A percentile compares a stretch with the other conserved stretches of the same genome.
These are phyloP conservation scores for Drosophila trichaetosa DNA, from an alignment of 2,888 invertebrate genomes.

Conservation along the genomic window DNA sequence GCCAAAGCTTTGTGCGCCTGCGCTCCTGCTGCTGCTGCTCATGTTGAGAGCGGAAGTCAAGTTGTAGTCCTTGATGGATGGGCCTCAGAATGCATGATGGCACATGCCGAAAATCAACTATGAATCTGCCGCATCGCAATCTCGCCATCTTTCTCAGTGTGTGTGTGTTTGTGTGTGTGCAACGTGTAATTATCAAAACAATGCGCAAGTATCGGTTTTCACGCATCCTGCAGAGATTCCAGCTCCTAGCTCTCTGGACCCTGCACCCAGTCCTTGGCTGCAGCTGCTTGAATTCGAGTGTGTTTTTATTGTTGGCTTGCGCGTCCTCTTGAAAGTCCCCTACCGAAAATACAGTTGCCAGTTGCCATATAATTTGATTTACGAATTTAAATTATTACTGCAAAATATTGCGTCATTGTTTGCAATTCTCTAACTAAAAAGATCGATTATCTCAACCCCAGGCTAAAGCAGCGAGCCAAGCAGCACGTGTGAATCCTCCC, in stretches of 20 bases:
- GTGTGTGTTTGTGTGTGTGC: constrained; percentile 13
- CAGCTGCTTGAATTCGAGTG: constrained; percentile 37
- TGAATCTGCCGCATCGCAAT: constrained; percentile 37
- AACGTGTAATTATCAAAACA: constrained; percentile 68
- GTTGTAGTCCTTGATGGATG: constrained; percentile 47
- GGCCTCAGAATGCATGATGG: constrained; percentile 19
- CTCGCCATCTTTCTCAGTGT: constrained; percentile 27
- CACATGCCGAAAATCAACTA: constrained; percentile 44
- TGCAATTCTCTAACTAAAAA: constrained; percentile 1
- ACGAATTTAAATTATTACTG: constrained; percentile 13
- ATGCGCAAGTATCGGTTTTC: constrained; percentile 73
- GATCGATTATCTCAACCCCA: constrained; percentile 14
- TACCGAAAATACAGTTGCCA: constrained; percentile 14
- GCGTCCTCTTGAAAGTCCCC: not conserved
- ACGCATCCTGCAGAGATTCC: constrained; percentile 64
- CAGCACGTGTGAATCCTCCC: constrained; percentile 8
- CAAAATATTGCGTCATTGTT: constrained; percentile 23
- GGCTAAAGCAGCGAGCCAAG: not conserved
- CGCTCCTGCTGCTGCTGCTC: constrained; percentile 44
- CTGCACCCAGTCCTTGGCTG: constrained; percentile 4
- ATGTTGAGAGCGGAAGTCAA: constrained; percentile 63
- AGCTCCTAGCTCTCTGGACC: constrained; percentile 6
- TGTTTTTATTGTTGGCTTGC: constrained; percentile 6
- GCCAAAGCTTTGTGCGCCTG: constrained; percentile 61
- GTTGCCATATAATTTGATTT: constrained; percentile 34